These are phyloP conservation scores for Idris sp. DNA, from an alignment of 1,140 invertebrate genomes.

Conservation along the genomic window DNA sequence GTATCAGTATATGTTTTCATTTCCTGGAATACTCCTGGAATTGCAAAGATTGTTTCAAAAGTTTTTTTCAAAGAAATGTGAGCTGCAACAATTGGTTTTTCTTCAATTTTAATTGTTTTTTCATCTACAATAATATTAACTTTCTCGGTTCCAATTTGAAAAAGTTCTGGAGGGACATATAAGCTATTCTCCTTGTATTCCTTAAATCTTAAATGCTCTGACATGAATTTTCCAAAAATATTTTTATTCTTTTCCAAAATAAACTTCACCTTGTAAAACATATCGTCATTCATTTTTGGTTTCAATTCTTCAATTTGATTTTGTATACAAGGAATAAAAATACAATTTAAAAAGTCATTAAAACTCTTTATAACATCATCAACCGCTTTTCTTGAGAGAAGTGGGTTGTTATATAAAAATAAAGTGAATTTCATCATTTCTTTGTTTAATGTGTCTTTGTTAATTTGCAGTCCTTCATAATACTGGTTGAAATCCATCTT, in stretches of 20 bases:
- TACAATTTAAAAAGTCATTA: conserved; percentile 23
- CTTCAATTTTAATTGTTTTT: conserved; percentile 28
- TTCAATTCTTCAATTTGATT: conserved; percentile 30
- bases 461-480: no score
- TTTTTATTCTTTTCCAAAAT: conserved; percentile 37
- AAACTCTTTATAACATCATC: conserved; percentile 25
- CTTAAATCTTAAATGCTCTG: conserved; percentile 37
- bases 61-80: conserved; percentile 26
- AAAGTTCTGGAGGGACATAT: conserved; percentile 23
- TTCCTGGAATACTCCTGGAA: conserved; percentile 21
- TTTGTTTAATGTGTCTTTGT: conserved; percentile 23
- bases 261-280: conserved; percentile 23
- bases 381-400: conserved; percentile 42
- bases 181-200: conserved; percentile 36
- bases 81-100: conserved; percentile 24
- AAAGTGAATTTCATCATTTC: conserved; percentile 44
- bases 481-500: conserved; percentile 25
- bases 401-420: conserved; percentile 40
- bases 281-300: conserved; percentile 12
- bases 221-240: conserved; percentile 26
- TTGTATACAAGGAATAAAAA: conserved; percentile 39
- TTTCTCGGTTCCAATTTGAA: conserved; percentile 13
- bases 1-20: conserved; percentile 13
- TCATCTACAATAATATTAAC: conserved; percentile 1
- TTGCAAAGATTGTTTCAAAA: conserved; percentile 20